Conservation (phyloP, 2,797 vertebrate genomes). For the Podargus strigoides region DNA sequence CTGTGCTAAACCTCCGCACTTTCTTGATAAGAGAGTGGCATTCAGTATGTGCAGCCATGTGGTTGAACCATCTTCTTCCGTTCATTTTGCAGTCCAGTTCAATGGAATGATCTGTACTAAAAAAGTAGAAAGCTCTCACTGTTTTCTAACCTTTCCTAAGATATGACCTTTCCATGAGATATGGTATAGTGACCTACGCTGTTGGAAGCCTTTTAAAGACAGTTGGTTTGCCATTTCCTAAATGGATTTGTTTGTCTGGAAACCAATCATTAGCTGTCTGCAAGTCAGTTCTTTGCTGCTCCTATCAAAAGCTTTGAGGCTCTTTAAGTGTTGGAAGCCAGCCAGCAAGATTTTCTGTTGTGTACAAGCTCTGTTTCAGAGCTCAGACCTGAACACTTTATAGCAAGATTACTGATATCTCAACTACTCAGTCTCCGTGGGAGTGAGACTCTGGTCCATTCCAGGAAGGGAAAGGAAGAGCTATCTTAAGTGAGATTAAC, state of each 20-base stretch:
- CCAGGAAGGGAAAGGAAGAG: not conserved
- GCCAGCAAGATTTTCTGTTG: constrained; percentile 46
- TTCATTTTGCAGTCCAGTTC: not conserved
- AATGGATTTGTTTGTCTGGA: constrained; percentile 60
- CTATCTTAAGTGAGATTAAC: constrained; percentile 17
- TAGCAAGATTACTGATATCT: constrained; percentile 24
- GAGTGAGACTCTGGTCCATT: not conserved
- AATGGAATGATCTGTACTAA: constrained; percentile 13
- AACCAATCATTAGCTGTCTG: constrained; percentile 57
- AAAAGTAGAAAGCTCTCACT: constrained; percentile 14
- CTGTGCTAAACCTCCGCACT: not conserved
- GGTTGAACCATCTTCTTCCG: not conserved
- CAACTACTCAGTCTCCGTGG: not conserved
- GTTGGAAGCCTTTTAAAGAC: constrained; percentile 49
- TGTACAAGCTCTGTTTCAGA: constrained; percentile 19
- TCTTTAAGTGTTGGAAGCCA: constrained; percentile 34
- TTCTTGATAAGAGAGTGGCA: not conserved
- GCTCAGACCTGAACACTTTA: constrained; percentile 43
- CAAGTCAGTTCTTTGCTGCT: not conserved
- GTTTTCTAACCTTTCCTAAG: constrained; percentile 44
- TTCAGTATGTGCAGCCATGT: not conserved
- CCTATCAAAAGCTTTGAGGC: constrained; percentile 39
- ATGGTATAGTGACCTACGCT: constrained; percentile 23
- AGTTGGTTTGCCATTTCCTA: constrained; percentile 34
- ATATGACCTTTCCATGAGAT: constrained; percentile 57